Evolutionary conservation across 2,797 vertebrate species (phyloP), one percentile per base, ranked within the genome.

Genomic region (Etheostoma perlongum): DNA sequence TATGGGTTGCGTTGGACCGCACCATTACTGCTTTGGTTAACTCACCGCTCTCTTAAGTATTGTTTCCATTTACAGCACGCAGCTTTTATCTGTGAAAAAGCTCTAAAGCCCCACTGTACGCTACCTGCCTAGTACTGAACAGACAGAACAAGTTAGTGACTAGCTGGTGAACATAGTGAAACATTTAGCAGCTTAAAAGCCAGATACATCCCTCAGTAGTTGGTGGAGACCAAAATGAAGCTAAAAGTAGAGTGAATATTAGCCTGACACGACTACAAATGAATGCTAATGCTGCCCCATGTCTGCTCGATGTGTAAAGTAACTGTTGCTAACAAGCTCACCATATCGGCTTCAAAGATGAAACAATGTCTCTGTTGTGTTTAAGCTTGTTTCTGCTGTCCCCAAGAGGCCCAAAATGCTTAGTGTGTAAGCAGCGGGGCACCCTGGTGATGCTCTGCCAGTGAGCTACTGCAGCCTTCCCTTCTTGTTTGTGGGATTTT

Each of bases 241-340:
- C 27, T 47, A 0, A 46, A 10, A 23, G 1, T 8, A 33, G 11
- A 23, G 1, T 46, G 2, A 65, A 12, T 59, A 16, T 16, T 52
- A 3, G 15, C 10, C 4, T 57, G 21, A 14, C 0, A 14, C 2
- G 0, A 0, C 15, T 52, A 12, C 5, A 16, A 52, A 6, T 25
- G 25, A 52, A 25, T 33, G 6, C 10, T 1, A 49, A 48, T 21
- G 12, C 30, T 58, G 10, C 10, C 14, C 0, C 4, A 9, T 16
- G 23, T 19, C 13, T 42, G 14, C 21, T 18, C 0, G 1, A 14
- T 44, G 27, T 42, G 15, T 40, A 18, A 62, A 5, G 7, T 1
- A 53, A 0, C 42, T 57, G n/a, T 27, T 36, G 42, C 18, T 25
- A 18, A 25, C 11, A n/a, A 13, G 15, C 15, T 30, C 9, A 40